phyloP scores from a whole-genome alignment of 2,888 invertebrate genomes.

The Rhaphigaster nebulosa region DNA sequence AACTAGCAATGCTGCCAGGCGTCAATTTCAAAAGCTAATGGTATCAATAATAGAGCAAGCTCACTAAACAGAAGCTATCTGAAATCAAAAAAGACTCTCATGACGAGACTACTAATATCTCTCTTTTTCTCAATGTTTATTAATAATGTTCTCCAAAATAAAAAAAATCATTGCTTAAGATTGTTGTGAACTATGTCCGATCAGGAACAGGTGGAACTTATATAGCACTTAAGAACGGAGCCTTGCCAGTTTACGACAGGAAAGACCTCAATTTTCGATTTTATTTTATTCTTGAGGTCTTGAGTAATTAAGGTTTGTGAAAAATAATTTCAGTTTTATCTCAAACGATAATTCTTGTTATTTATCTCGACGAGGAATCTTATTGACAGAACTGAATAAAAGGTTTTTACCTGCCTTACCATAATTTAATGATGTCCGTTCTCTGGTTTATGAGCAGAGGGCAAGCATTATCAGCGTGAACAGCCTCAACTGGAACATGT shows the following conservation, averaged over 20 bases:
- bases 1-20: too few species aligned
- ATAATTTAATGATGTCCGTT: conserved; percentile 30
- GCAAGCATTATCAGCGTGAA: neutral
- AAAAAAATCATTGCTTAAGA: neutral
- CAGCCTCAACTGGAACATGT: neutral
- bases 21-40: too few species aligned
- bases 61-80: too few species aligned
- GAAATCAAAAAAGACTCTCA: too few species aligned
- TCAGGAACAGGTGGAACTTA: neutral
- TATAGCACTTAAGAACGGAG: neutral
- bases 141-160: neutral
- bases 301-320: conserved; percentile 4
- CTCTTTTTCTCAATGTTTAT: too few species aligned
- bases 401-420: neutral
- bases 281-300: conserved; percentile 10
- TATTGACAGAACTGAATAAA: neutral
- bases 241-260: neutral
- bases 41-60: too few species aligned
- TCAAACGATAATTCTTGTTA: conserved; percentile 10
- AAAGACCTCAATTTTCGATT: neutral
- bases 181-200: neutral
- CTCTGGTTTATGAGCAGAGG: neutral
- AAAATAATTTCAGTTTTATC: conserved; percentile 33
- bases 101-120: too few species aligned
- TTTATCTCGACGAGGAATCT: conserved; percentile 19